Base-by-base conservation (phyloP, 2,797 vertebrate species). In the Periophthalmus magnuspinnatus region DNA sequence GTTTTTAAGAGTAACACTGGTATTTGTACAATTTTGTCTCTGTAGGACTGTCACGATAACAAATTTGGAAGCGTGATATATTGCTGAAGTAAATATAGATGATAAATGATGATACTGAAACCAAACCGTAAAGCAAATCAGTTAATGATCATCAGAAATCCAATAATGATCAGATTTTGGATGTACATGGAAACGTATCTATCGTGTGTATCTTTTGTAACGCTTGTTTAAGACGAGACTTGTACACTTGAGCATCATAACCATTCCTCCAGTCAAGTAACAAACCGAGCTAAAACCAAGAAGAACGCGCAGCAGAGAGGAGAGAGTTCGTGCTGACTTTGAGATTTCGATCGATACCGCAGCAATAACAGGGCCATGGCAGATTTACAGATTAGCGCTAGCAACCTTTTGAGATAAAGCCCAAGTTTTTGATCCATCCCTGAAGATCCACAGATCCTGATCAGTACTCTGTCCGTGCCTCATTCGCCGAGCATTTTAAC, bases 311-410 rank as follows among this genome's bases (percentile, higher is more conserved):
- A 68, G 76, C 67, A 33, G 79, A 85, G 85, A 89, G 38, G 11
- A 82, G 82, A 79, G 65, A 81, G 79, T 64, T 71, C 76, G 77
- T 77, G 79, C 74, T 59, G 71, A 78, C 83, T 87, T 71, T 69
- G 78, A 76, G 80, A 86, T 82, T 10, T 76, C 71, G 85, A 92
- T 92, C 80, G 73, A 91, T 90, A 80, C 70, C 50, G 54, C 81
- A 55, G 88, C 87, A 90, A 84, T 86, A 84, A 86, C 87, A 86
- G 57, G 34, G 82, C 84, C 77, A 71, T 63, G 75, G 86, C 85
- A 90, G 88, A 92, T 92, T 87, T 84, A 83, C 84, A 88, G 85
- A 91, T 90, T 84, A 91, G 78, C 62, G 76, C 78, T 74, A 34
- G 5, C 6, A 48, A 68, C 60, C 38, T 70, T 48, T 58, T 41